Percentiles rank a stretch among this genome's conserved stretches.
Evolutionary conservation across 2,797 vertebrate species (phyloP).

Genomic region (Paedocypris micromegethes): DNA sequence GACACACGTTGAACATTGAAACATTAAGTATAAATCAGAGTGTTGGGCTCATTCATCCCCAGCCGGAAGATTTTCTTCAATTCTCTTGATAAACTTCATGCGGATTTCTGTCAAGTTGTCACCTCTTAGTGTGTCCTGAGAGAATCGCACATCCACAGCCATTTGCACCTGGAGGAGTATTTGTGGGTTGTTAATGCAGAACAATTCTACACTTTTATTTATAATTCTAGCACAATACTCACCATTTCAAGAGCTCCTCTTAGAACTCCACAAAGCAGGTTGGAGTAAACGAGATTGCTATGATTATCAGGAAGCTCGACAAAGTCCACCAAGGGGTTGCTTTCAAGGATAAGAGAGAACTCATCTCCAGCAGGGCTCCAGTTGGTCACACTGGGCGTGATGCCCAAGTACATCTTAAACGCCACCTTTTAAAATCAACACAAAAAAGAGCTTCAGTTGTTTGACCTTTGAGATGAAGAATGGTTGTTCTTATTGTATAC

Average conservation of each 20-base stretch:
- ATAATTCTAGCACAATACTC: slow-evolving; percentile 48
- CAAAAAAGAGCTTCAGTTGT: neutral
- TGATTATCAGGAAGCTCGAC: slow-evolving; percentile 98
- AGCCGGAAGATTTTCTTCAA: slow-evolving; percentile 95
- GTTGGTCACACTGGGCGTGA: slow-evolving; percentile 96
- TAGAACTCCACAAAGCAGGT: slow-evolving; percentile 88
- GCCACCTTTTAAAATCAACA: slow-evolving; percentile 72
- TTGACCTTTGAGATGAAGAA: no score
- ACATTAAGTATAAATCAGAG: no score
- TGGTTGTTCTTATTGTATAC: no score
- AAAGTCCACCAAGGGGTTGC: slow-evolving; percentile 95
- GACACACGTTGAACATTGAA: no score
- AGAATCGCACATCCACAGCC: slow-evolving; percentile 94
- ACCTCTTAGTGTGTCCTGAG: slow-evolving; percentile 91
- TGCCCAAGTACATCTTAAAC: slow-evolving; percentile 97
- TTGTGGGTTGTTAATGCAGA: no score
- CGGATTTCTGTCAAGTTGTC: slow-evolving; percentile 95
- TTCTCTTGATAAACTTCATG: slow-evolving; percentile 97
- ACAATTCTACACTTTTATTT: neutral
- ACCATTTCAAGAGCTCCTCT: slow-evolving; percentile 98
- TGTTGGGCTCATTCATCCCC: slow-evolving; percentile 76
- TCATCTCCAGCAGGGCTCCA: slow-evolving; percentile 98
- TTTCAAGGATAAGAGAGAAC: slow-evolving; percentile 96
- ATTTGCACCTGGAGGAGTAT: slow-evolving; percentile 85
- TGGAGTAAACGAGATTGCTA: slow-evolving; percentile 92